Conservation (phyloP, 2,113 vertebrate species). For the Tenebrosternarchus preto region DNA sequence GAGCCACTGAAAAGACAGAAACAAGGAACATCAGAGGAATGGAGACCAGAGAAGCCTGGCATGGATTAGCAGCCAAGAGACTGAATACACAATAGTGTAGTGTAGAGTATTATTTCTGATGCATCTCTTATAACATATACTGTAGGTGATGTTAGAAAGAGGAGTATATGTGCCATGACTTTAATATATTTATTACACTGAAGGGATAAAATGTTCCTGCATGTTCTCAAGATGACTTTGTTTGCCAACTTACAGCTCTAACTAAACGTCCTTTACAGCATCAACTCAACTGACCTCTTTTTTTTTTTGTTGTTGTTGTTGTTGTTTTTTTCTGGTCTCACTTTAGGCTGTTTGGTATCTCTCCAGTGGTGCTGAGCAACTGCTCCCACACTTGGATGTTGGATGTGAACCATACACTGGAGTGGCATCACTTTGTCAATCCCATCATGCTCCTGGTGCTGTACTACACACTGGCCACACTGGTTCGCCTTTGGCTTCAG, state of each 20-base stretch:
- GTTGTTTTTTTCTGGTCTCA: too few relatives aligned
- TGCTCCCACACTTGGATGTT: constrained; percentile 89
- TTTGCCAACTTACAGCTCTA: not conserved
- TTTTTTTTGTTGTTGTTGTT: too few relatives aligned
- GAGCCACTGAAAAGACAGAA: constrained; percentile 17
- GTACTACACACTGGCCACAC: constrained; percentile 86
- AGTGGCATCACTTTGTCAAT: constrained; percentile 86
- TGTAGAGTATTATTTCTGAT: not conserved
- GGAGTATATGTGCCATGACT: too few relatives aligned
- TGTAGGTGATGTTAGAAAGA: too few relatives aligned
- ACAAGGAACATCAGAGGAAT: not conserved
- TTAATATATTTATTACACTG: too few relatives aligned
- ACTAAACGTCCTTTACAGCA: not conserved
- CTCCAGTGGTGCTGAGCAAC: constrained; percentile 82
- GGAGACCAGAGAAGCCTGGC: not conserved
- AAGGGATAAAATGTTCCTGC: too few relatives aligned
- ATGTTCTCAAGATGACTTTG: too few relatives aligned
- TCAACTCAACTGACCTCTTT: too few relatives aligned
- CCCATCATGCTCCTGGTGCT: constrained; percentile 87
- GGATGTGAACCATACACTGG: constrained; percentile 76
- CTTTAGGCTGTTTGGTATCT: constrained; percentile 86
- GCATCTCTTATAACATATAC: too few relatives aligned
- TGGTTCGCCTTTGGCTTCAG: constrained; percentile 87
- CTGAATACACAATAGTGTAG: not conserved
- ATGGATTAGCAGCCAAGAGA: not conserved